Evolutionary conservation across 2,113 vertebrate genomes (phyloP), one percentile per base, ranked within the genome.

Genomic region (Oceanodroma tethys): DNA sequence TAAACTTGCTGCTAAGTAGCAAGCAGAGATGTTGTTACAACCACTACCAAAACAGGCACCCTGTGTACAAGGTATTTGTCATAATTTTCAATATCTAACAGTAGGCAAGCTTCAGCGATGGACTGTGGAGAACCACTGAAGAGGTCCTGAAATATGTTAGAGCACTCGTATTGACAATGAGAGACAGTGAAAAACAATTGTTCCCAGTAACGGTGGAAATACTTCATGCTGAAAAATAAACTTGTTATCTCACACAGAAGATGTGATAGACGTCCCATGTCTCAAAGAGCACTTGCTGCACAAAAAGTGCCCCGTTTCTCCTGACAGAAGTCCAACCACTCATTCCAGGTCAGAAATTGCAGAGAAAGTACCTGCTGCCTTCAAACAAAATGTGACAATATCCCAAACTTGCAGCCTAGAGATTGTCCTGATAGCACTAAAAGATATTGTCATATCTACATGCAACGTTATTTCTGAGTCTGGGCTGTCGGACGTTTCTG

Each of bases 201-300:
- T 22, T 86, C 21, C 40, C 63, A 63, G 80, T 20, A 92, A 83
- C 1, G 13, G 65, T 63, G 47, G 75, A 92, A 96, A 84, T 73
- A 68, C 62, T 58, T 90, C 79, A 88, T 55, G 73, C 66, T 81
- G 85, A 94, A 93, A 94, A 90, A 88, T 52, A 48, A 93, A 93
- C 81, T 75, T 95, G 40, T 85, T 94, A 82, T 70, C 63, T 93
- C 74, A 58, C 58, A 70, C 38, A 94, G 79, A 88, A 87, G 59
- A 93, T 34, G 63, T 38, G 55, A 88, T 36, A 93, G 88, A n/a
- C 74, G 75, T 36, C 47, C 68, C 34, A 5, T 11, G 34, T 40
- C 68, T 95, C 34, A 58, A 81, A 94, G 59, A 58, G 63, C 36
- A 30, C 29, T 62, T 60, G 27, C 75, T 81, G 43, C 27, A 63